Conservation (phyloP, 2,797 vertebrate genomes). For the Brotula barbata region DNA sequence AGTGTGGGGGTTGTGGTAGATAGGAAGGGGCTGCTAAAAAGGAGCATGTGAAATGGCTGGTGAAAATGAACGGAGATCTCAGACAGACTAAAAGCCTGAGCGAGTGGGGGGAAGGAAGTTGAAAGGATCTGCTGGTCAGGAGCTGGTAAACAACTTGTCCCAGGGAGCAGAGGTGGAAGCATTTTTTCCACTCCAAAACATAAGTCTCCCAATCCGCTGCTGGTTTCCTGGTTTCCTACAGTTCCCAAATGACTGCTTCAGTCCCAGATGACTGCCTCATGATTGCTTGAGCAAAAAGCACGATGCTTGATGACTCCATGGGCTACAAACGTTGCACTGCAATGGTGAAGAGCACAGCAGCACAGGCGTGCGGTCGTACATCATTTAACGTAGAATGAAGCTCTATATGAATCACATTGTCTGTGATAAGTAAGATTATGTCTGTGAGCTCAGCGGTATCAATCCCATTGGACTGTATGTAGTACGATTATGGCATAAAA, state of each 20-base stretch:
- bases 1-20: not conserved
- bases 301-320: conserved; percentile 28
- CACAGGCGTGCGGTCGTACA: conserved; percentile 17
- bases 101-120: conserved; percentile 33
- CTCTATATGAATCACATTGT: not conserved
- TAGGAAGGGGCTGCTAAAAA: conserved; percentile 14
- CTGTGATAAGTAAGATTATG: too few species aligned
- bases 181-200: conserved; percentile 58
- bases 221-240: conserved; percentile 60
- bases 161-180: conserved; percentile 56
- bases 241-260: conserved; percentile 33
- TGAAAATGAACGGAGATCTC: not conserved
- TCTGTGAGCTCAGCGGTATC: too few species aligned
- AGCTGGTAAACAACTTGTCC: conserved; percentile 69
- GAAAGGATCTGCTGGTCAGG: conserved; percentile 19
- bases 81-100: conserved; percentile 14
- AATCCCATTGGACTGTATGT: too few species aligned
- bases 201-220: conserved; percentile 48
- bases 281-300: conserved; percentile 53
- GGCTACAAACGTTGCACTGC: conserved; percentile 17
- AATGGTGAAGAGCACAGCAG: conserved; percentile 7
- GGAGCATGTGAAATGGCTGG: conserved; percentile 1
- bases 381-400: not conserved
- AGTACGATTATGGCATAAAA: too few species aligned
- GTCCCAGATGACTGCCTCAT: conserved; percentile 52